phyloP scores from a whole-genome alignment of 2,113 vertebrate species.

The Castor canadensis region DNA sequence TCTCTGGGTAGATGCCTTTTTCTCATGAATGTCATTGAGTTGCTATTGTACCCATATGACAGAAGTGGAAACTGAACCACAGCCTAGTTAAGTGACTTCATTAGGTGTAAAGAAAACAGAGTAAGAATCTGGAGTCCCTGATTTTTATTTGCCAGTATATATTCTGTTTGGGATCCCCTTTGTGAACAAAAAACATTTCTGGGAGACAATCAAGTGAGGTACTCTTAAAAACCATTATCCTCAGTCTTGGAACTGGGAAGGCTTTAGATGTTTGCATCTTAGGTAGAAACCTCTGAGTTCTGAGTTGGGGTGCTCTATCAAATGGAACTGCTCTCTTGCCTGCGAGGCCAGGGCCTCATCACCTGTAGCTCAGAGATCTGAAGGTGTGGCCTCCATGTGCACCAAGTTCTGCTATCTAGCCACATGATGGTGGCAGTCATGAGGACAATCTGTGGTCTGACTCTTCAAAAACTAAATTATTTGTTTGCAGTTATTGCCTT shows the following conservation, averaged over 20 bases:
- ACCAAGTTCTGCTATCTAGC: not conserved
- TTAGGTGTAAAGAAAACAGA: not conserved
- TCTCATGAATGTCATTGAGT: not conserved
- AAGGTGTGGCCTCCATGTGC: fast-evolving
- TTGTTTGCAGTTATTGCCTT: not conserved
- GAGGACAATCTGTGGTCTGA: not conserved
- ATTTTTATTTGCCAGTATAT: not conserved
- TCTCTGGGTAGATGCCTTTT: not conserved
- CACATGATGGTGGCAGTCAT: not conserved
- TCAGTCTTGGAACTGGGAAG: not conserved
- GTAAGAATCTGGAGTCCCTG: not conserved
- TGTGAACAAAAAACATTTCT: not conserved
- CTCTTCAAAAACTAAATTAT: not conserved
- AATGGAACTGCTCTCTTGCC: not conserved
- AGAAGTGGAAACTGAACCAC: not conserved
- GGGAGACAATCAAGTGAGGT: not conserved
- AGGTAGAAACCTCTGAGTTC: not conserved
- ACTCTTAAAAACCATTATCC: not conserved
- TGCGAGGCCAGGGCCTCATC: not conserved
- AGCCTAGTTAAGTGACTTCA: not conserved
- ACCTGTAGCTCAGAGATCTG: not conserved
- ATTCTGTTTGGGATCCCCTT: not conserved
- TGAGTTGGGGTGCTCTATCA: not conserved
- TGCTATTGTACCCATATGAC: not conserved
- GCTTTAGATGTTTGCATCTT: not conserved